Evolutionary conservation across 2,797 vertebrate genomes (phyloP), one percentile per base, ranked within the genome.

Genomic region (Xiphophorus birchmanni): DNA sequence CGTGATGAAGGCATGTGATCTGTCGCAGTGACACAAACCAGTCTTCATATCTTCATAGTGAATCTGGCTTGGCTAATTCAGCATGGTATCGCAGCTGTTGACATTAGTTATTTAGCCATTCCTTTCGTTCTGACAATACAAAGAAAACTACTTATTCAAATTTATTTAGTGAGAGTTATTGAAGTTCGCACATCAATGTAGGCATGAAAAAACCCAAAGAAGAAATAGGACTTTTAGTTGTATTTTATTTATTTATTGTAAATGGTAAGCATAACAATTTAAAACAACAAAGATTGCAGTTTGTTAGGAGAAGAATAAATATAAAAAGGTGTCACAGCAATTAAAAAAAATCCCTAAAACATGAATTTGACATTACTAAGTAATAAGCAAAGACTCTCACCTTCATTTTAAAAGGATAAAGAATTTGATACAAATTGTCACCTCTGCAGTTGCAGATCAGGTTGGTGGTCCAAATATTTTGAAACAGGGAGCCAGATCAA

Each of bases 101-200:
- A 86, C 80, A 83, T 88, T 73, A 84, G 76, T 32, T 50, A 84
- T 76, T 76, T 35, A 23, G 2, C 69, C 54, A 79, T 81, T 71
- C 80, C 79, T 76, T 84, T 23, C 37, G 3, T 37, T 45, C 40
- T 7, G 29, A n/a, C 21, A 44, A 44, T 45, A 44, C 40, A 71
- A 42, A 69, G 26, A 10, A 71, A 71, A 71, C 40, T n/a, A 45
- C 26, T 69, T 86, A 75, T 69, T 73, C 52, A 73, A 85, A 78
- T 71, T 72, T 26, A 58, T 73, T 72, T 52, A 74, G 63, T 78
- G 18, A 74, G 54, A 80, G 73, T 37, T 13, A 35, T 18, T 77
- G 74, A 48, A 37, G 54, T 50, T 48, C 52, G 77, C 45, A 50
- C 76, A 80, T 11, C 52, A 82, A 11, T 5, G 37, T 1, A 44